phyloP scores from a whole-genome alignment of 2,888 invertebrate genomes.

The Endotricha flammealis region DNA sequence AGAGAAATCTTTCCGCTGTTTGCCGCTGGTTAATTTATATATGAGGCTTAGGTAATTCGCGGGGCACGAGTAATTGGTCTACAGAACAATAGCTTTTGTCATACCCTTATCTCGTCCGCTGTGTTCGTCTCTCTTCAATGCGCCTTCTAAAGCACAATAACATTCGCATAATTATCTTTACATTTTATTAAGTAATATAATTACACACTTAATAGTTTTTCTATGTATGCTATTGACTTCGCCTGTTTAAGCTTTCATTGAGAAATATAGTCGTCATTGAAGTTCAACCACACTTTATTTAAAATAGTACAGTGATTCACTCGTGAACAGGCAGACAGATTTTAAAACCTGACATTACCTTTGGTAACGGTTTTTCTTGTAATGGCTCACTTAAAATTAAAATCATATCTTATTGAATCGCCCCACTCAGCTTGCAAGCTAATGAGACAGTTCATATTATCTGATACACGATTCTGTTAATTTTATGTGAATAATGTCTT shows the following conservation, averaged over 20 bases:
- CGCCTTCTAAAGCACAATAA: conserved; percentile 56
- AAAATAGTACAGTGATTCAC: too few relatives aligned
- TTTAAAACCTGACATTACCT: too few relatives aligned
- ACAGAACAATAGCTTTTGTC: conserved; percentile 78
- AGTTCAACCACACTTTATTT: too few relatives aligned
- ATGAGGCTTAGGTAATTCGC: conserved; percentile 78
- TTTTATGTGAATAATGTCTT: neutral
- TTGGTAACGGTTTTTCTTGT: neutral
- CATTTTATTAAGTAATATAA: too few relatives aligned
- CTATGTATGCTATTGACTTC: too few relatives aligned
- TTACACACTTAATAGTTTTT: too few relatives aligned
- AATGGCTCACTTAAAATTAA: neutral
- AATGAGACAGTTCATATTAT: neutral
- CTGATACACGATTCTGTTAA: neutral
- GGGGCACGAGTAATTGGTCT: conserved; percentile 74
- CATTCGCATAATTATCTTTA: conserved; percentile 57
- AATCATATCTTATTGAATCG: neutral
- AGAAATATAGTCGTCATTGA: too few relatives aligned
- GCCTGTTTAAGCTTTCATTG: too few relatives aligned
- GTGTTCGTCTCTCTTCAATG: conserved; percentile 63
- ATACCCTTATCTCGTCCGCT: conserved; percentile 69
- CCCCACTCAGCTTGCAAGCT: neutral
- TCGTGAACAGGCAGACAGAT: too few relatives aligned
- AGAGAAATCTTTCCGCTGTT: conserved; percentile 79
- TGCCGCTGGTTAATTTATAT: conserved; percentile 77